A percentile compares a stretch with the other conserved stretches of the same genome.
Evolutionary conservation across 2,113 vertebrate genomes (phyloP).

Genomic region (Gymnogyps californianus): DNA sequence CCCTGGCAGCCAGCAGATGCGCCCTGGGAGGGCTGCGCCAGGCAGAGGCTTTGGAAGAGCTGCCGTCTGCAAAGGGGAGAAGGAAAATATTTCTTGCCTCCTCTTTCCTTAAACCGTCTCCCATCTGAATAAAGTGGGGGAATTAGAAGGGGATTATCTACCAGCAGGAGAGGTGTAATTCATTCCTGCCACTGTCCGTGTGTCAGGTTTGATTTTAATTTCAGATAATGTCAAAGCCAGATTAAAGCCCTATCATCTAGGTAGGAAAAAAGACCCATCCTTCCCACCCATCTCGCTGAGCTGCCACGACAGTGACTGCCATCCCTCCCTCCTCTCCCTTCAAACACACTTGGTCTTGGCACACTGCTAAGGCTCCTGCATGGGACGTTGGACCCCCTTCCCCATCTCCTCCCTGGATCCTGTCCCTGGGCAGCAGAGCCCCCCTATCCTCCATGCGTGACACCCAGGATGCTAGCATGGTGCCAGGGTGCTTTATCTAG

Average conservation of each 20-base stretch:
- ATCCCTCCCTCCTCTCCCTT: not conserved
- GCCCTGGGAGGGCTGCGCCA: not conserved
- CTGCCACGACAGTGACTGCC: not conserved
- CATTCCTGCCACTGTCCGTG: slow-evolving; percentile 59
- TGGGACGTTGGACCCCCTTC: not conserved
- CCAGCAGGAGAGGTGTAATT: slow-evolving; percentile 27
- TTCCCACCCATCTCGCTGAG: not conserved
- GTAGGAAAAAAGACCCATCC: not conserved
- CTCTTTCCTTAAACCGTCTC: not conserved
- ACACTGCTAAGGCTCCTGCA: not conserved
- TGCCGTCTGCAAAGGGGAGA: not conserved
- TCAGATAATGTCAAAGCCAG: slow-evolving; percentile 74
- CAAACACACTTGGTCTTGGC: not conserved
- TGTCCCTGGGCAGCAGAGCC: not conserved
- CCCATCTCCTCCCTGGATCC: not conserved
- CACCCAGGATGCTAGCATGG: not conserved
- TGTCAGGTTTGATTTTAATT: slow-evolving; percentile 78
- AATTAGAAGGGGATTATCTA: slow-evolving; percentile 58
- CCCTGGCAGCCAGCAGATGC: not conserved
- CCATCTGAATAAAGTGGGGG: slow-evolving; percentile 39
- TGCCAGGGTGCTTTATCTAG: not conserved
- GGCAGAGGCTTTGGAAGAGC: not conserved
- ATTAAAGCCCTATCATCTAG: slow-evolving; percentile 37
- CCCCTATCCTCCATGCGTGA: not conserved
- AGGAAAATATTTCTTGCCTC: not conserved